phyloP scores from a whole-genome alignment of 2,113 vertebrate species.

The Oryzias javanicus region DNA sequence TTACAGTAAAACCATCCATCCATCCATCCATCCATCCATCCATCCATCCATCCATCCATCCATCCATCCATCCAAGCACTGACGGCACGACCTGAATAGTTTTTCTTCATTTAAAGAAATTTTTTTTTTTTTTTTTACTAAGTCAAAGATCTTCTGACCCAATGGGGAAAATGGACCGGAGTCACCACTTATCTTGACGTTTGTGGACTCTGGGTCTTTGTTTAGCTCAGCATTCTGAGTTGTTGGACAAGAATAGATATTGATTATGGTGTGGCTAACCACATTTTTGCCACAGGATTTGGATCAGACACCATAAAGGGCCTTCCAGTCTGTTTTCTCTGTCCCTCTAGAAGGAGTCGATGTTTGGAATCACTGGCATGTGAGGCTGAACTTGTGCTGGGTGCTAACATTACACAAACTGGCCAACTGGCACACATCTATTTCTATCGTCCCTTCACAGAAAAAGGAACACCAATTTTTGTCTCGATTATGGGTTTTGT shows the following conservation, averaged over 20 bases:
- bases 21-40: too few relatives aligned
- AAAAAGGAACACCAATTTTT: constrained; percentile 28
- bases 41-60: too few relatives aligned
- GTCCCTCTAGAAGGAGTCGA: constrained; percentile 37
- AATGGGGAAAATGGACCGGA: too few relatives aligned
- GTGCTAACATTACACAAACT: constrained; percentile 45
- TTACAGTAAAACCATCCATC: too few relatives aligned
- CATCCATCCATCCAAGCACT: too few relatives aligned
- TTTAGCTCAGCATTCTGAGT: constrained; percentile 8
- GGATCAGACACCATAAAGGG: constrained; percentile 51
- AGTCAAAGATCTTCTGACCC: too few relatives aligned
- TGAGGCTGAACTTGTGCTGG: constrained; percentile 49
- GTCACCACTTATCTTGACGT: too few relatives aligned
- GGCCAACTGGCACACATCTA: constrained; percentile 27
- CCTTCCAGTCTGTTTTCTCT: constrained; percentile 51
- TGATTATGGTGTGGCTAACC: constrained; percentile 50
- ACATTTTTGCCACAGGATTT: constrained; percentile 51
- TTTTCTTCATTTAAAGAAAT: too few relatives aligned
- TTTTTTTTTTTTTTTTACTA: too few relatives aligned
- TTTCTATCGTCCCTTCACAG: constrained; percentile 34
- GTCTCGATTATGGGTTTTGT: constrained; percentile 12
- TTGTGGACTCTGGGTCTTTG: too few relatives aligned
- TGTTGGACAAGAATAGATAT: constrained; percentile 47
- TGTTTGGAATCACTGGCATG: constrained; percentile 51
- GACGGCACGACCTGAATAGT: too few relatives aligned